Conservation (phyloP, 2,797 vertebrate species). For the Okamejei kenojei region DNA sequence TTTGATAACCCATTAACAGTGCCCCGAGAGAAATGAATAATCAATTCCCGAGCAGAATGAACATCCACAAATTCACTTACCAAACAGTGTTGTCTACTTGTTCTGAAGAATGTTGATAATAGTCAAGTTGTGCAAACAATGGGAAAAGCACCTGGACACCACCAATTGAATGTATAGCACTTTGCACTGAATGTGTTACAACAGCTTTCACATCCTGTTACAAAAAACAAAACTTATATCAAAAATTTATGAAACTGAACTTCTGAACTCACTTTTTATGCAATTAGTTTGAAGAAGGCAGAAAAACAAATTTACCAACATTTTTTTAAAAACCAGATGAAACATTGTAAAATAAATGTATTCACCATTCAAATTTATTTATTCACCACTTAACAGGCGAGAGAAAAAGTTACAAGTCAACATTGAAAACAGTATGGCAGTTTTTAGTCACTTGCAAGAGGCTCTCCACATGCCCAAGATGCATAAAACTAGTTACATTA, state of each 20-base stretch:
- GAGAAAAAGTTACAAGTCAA: background rate
- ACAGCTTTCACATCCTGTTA: constrained; percentile 92
- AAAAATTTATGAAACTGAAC: constrained; percentile 16
- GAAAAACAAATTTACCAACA: no score
- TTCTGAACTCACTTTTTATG: background rate
- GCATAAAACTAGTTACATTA: background rate
- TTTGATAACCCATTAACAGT: background rate
- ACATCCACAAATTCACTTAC: constrained; percentile 57
- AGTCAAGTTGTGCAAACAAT: constrained; percentile 93
- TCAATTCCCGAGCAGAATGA: background rate
- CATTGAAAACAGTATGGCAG: background rate
- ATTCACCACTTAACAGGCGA: background rate
- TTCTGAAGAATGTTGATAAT: constrained; percentile 75
- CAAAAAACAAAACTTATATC: constrained; percentile 42
- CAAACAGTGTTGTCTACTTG: constrained; percentile 85
- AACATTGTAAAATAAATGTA: background rate
- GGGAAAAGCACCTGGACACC: constrained; percentile 96
- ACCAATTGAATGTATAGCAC: constrained; percentile 93
- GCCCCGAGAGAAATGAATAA: background rate
- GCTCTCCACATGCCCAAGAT: background rate
- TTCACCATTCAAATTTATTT: background rate
- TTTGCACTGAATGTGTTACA: constrained; percentile 92
- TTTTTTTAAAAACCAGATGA: background rate
- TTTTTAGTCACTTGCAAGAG: background rate
- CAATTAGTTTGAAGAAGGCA: background rate